Percentiles rank a stretch among this genome's conserved stretches.
Conservation (phyloP, 2,797 vertebrate genomes). For the Crenichthys baileyi region DNA sequence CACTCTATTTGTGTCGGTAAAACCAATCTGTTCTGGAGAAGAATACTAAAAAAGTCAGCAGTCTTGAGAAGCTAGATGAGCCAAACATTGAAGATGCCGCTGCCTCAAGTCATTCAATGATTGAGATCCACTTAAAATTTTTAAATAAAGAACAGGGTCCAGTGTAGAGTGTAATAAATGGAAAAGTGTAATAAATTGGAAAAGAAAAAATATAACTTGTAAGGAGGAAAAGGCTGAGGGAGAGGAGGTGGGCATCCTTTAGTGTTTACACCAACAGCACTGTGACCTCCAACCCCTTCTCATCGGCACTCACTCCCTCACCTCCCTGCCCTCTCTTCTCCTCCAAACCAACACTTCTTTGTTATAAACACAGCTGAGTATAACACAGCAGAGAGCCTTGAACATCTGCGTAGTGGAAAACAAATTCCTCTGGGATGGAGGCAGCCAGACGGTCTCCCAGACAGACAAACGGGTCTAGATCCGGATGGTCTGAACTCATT, state of each 20-base stretch:
- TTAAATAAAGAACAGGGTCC: conserved; percentile 1
- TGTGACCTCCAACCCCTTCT: conserved; percentile 57
- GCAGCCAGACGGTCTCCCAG: conserved; percentile 60
- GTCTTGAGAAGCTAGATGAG: conserved; percentile 21
- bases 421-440: conserved; percentile 68
- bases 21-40: conserved; percentile 24
- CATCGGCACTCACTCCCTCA: conserved; percentile 49
- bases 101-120: conserved; percentile 1
- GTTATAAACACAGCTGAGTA: conserved; percentile 80
- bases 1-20: conserved; percentile 39
- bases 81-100: background rate
- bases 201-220: conserved; percentile 29
- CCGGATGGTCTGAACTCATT: conserved; percentile 61
- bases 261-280: conserved; percentile 73
- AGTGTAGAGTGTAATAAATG: conserved; percentile 12
- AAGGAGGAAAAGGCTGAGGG: conserved; percentile 46
- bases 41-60: conserved; percentile 14
- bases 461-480: conserved; percentile 48
- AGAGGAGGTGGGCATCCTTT: conserved; percentile 68
- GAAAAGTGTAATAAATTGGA: conserved; percentile 29
- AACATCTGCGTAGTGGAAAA: conserved; percentile 74
- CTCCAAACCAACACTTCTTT: conserved; percentile 73
- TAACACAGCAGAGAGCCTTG: conserved; percentile 58
- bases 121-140: background rate
- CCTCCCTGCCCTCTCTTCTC: conserved; percentile 56